Evolutionary conservation across 2,113 vertebrate genomes (phyloP).

Genomic region (Athene cunicularia): DNA sequence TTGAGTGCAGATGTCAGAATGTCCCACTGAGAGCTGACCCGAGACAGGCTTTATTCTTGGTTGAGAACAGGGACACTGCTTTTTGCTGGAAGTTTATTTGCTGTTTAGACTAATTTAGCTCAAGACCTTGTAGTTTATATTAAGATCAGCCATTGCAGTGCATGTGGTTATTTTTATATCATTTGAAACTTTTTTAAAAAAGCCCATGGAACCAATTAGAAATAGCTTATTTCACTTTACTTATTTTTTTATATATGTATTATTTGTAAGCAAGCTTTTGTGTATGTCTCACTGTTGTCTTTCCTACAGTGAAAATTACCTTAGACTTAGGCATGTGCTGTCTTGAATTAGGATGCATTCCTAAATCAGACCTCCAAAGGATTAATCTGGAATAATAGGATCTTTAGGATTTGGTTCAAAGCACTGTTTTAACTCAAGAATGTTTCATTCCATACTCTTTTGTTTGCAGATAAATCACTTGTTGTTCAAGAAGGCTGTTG

Average conservation of each 20-base stretch:
- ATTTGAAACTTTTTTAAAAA: background rate
- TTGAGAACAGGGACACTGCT: background rate
- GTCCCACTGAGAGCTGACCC: background rate
- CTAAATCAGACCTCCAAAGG: constrained; percentile 47
- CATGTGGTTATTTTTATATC: constrained; percentile 7
- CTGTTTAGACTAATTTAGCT: constrained; percentile 7
- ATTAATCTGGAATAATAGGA: constrained; percentile 43
- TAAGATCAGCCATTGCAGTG: background rate
- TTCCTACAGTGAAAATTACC: constrained; percentile 54
- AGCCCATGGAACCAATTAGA: background rate
- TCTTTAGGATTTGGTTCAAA: constrained; percentile 43
- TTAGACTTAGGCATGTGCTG: constrained; percentile 24
- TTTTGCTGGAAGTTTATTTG: constrained; percentile 18
- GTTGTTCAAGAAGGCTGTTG: constrained; percentile 52
- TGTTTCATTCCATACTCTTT: constrained; percentile 30
- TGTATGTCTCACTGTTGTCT: constrained; percentile 49
- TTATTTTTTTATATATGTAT: background rate
- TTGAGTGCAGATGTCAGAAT: background rate
- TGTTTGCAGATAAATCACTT: constrained; percentile 44
- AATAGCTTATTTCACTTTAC: constrained; percentile 6
- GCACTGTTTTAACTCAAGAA: background rate
- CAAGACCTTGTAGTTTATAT: constrained; percentile 4
- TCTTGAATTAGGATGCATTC: constrained; percentile 40
- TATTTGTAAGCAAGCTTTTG: background rate
- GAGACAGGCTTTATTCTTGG: background rate